Evolutionary conservation across 2,113 vertebrate genomes (phyloP), one percentile per base, ranked within the genome.

Genomic region (Lepus americanus): DNA sequence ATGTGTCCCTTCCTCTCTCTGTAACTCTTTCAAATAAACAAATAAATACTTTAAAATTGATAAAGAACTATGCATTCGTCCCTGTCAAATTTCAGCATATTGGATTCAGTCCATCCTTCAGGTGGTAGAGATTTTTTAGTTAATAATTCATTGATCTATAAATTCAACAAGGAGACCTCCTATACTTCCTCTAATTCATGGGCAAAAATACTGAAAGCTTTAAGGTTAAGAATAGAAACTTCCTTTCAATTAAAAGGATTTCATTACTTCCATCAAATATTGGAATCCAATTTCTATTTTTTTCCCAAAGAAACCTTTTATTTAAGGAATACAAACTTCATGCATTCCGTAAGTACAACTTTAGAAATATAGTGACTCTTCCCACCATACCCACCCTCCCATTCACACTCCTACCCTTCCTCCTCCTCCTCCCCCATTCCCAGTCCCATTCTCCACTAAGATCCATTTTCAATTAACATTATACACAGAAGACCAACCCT

Each of bases 161-260:
- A 85, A 9, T 81, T 88, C 8, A 13, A 83, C 64, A 23, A 95
- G 20, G 3, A 84, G 13, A 66, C 17, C 23, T 85, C 76, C 79
- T n/a, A 11, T 59, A 33, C 67, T 9, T 92, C 90, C 36, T 90
- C n/a, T 64, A 89, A 89, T 27, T 83, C 33, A 22, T 33, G 70
- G n/a, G 2, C 22, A 89, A 96, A 96, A 63, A 27, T 92, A 84
- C 51, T 16, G 36, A 84, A 44, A 94, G n/a, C 78, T 23, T 25
- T 6, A 61, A 83, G 3, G 1, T 67, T 92, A 64, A 82, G n/a
- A 72, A 87, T 2, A 88, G 33, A 92, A 73, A 81, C 4, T 74
- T 84, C 27, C 22, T 63, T 88, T 72, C 90, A 77, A 2, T 23
- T 89, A 59, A 77, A 5, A 84, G 17, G 22, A 92, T 73, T 89